These are phyloP conservation scores for Pseudeuparius sepicola DNA, from an alignment of 2,888 invertebrate genomes.

Conservation along the genomic window DNA sequence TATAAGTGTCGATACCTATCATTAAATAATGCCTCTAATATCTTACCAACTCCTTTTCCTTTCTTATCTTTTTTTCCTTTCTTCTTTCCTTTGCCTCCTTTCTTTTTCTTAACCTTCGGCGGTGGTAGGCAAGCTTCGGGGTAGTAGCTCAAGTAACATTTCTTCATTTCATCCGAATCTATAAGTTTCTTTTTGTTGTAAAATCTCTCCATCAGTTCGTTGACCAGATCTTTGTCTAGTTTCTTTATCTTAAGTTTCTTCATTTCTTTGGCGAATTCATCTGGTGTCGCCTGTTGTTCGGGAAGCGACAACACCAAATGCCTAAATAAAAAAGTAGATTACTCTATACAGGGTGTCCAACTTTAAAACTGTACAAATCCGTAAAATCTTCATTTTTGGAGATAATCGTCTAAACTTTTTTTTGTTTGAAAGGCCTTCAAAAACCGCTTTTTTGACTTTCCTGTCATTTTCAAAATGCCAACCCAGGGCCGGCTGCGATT, in stretches of 20 bases:
- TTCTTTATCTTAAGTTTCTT: conserved; percentile 34
- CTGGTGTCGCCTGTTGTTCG: conserved; percentile 30
- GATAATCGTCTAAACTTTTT: too few relatives aligned
- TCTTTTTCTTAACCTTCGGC: conserved; percentile 30
- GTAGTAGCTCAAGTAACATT: conserved; percentile 37
- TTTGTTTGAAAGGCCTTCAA: too few relatives aligned
- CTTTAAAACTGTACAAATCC: too few relatives aligned
- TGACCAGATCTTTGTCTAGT: conserved; percentile 32
- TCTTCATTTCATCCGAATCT: conserved; percentile 35
- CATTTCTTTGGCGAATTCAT: conserved; percentile 30
- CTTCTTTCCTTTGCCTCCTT: conserved; percentile 21
- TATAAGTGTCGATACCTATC: too few relatives aligned
- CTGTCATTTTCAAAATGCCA: too few relatives aligned
- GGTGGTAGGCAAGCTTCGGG: conserved; percentile 37
- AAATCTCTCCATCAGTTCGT: conserved; percentile 35
- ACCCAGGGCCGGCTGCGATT: too few relatives aligned
- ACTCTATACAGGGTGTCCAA: too few relatives aligned
- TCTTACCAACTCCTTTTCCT: too few relatives aligned
- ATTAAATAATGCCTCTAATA: too few relatives aligned
- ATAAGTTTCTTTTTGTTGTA: conserved; percentile 33
- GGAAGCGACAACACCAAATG: conserved; percentile 38
- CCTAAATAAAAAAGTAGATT: conserved; percentile 29
- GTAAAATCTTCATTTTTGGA: too few relatives aligned
- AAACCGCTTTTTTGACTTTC: too few relatives aligned
- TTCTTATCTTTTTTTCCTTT: conserved; percentile 15